Evolutionary conservation across 2,797 vertebrate species (phyloP).

Genomic region (Clamator glandarius): DNA sequence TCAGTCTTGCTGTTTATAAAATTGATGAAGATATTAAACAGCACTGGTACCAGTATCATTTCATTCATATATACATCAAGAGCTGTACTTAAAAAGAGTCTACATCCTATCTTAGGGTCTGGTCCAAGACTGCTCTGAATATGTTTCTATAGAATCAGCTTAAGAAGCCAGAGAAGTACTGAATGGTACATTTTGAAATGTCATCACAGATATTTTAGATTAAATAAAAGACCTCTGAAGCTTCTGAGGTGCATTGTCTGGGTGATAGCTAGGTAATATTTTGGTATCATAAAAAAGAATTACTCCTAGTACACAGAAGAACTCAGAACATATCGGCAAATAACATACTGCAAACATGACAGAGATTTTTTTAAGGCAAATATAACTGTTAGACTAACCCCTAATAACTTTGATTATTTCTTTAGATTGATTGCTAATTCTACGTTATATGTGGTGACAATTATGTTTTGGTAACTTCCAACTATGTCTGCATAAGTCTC

Average conservation of each 20-base stretch:
- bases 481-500: not conserved
- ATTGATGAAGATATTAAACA: no score
- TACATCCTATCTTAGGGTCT: not conserved
- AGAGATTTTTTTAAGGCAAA: not conserved
- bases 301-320: not conserved
- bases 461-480: not conserved
- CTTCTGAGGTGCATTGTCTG: not conserved
- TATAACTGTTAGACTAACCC: not conserved
- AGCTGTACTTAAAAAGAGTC: not conserved
- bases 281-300: not conserved
- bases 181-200: not conserved
- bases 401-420: not conserved
- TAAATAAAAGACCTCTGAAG: not conserved
- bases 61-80: not conserved
- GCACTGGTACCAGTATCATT: no score
- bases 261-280: not conserved
- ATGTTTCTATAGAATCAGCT: not conserved
- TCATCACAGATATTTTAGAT: not conserved
- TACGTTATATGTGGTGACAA: not conserved
- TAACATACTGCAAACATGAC: not conserved
- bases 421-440: not conserved
- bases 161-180: not conserved
- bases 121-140: not conserved
- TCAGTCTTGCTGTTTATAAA: no score
- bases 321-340: not conserved